Base-by-base conservation (phyloP, 1,140 invertebrate species). In the Pararge aegeria region DNA sequence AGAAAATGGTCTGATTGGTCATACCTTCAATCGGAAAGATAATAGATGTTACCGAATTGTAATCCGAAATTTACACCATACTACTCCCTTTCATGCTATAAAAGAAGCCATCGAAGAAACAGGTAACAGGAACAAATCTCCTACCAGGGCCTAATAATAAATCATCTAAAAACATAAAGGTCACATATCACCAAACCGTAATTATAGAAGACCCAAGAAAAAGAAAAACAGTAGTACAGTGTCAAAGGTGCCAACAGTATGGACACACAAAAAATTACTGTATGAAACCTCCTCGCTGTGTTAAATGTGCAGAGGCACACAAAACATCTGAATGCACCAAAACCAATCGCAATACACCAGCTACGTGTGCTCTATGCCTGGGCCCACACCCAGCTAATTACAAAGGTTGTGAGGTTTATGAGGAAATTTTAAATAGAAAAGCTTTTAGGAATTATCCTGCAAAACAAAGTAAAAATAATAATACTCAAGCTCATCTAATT, bases 201-300 rank as follows among this genome's bases (percentile, higher is more conserved):
- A 40, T 34, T 6, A 68, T 72, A 12, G 63, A 72, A 66, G 66
- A 72, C 6, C 60, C 60, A n/a, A 21, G 21, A 18, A 68, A 65
- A 20, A 12, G 13, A 27, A 68, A 40, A 0, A 57, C 56, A 40
- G 15, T 64, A 9, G 16, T 49, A n/a, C 64, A 70, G 52, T 68
- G 66, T 40, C 58, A 66, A 29, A 52, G 52, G 24, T 72, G 66
- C 19, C 66, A 72, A 18, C 64, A 66, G 40, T 68, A 68, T 40
- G 64, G 66, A 2, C 63, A 72, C 12, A 38, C 63, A 0, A 66
- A 72, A 40, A 72, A 68, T 20, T 55, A 71, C 21, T 68, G 69
- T 24, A 54, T 62, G 57, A 46, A 62, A 29, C 57, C 59, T 1
- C 58, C 55, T 12, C 5, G 61, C 0, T 68, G 58, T 16, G 57